phyloP scores from a whole-genome alignment of 1,140 invertebrate genomes.

The Gryon sp. region DNA sequence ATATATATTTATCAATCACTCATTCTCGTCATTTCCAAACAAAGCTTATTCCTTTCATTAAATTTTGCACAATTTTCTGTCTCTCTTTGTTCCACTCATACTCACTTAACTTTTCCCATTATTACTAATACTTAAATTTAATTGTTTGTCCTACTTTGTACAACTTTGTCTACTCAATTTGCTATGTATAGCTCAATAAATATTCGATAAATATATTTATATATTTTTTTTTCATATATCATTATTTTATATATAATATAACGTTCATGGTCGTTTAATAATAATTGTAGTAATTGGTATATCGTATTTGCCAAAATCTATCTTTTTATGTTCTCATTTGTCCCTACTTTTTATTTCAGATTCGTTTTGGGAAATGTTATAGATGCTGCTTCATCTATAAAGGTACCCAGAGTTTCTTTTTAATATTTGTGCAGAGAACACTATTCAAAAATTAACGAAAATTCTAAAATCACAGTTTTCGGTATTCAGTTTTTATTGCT shows the following conservation, averaged over 20 bases:
- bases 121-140: conserved; percentile 47
- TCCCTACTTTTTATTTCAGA: no score
- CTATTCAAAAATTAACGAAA: conserved; percentile 31
- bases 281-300: conserved; percentile 67
- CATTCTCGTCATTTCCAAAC: no score
- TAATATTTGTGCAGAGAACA: conserved; percentile 27
- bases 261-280: conserved; percentile 66
- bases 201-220: conserved; percentile 78
- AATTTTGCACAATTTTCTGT: conserved; percentile 11
- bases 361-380: conserved; percentile 20
- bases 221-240: conserved; percentile 68
- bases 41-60: neutral
- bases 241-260: conserved; percentile 72
- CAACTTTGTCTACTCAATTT: conserved; percentile 70
- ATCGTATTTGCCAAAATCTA: conserved; percentile 46
- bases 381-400: conserved; percentile 19
- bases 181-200: conserved; percentile 76
- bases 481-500: no score
- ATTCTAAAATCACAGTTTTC: conserved; percentile 41
- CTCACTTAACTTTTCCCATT: conserved; percentile 28
- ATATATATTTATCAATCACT: no score
- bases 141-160: conserved; percentile 73
- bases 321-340: neutral
- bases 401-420: conserved; percentile 35
- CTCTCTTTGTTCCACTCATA: conserved; percentile 12